Conservation (phyloP, 2,113 vertebrate genomes). For the Phaethornis superciliosus region DNA sequence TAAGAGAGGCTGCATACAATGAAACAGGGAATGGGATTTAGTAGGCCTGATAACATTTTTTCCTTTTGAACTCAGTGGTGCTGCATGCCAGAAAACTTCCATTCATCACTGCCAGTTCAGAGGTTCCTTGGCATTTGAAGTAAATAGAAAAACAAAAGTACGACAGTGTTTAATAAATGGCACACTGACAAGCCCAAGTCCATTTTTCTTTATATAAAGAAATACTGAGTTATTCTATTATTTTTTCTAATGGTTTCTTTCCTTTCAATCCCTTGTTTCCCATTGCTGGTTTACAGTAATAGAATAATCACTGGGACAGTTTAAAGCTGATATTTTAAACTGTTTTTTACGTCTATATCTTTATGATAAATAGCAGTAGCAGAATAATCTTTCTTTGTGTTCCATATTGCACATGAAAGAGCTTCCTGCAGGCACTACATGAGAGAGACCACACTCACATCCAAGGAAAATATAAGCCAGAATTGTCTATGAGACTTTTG, state of each 20-base stretch:
- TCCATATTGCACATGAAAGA: conserved; percentile 1
- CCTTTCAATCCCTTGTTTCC: conserved; percentile 6
- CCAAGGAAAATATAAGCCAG: conserved; percentile 21
- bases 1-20: background rate
- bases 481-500: background rate
- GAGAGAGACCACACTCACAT: background rate
- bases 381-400: background rate
- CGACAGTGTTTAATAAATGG: conserved; percentile 47
- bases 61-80: background rate
- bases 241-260: conserved; percentile 38
- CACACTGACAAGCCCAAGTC: background rate
- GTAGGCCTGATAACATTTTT: background rate
- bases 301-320: background rate
- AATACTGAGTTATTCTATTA: conserved; percentile 1
- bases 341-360: background rate
- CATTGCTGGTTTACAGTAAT: background rate
- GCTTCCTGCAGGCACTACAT: background rate
- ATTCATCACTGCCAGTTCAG: background rate
- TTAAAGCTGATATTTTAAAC: conserved; percentile 25
- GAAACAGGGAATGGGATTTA: background rate
- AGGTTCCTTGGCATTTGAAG: conserved; percentile 40
- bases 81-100: conserved; percentile 35
- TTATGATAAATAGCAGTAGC: background rate
- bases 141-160: conserved; percentile 43
- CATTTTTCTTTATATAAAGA: conserved; percentile 20